Conservation (phyloP, 2,113 vertebrate genomes). For the Hippolais icterina region DNA sequence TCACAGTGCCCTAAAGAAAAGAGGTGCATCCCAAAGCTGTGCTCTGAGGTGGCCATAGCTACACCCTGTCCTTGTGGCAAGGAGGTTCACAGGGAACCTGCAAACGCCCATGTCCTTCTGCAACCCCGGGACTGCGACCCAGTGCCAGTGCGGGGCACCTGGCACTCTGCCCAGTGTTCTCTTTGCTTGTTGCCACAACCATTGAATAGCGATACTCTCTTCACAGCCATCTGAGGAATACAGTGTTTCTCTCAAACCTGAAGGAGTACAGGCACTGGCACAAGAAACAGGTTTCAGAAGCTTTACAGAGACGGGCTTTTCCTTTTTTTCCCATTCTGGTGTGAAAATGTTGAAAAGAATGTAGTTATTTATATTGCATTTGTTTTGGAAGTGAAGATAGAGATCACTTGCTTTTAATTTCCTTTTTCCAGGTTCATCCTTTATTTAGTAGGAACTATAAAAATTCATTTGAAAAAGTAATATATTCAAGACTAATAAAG, state of each 20-base stretch:
- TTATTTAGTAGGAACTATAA: background rate
- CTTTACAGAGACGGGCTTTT: background rate
- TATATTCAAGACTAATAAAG: background rate
- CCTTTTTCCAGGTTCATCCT: background rate
- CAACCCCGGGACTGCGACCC: background rate
- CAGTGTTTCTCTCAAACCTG: background rate
- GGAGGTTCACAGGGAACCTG: background rate
- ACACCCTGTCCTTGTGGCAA: too few species aligned
- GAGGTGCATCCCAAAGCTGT: background rate
- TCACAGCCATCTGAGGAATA: background rate
- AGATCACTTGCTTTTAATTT: background rate
- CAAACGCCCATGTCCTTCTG: rapidly evolving
- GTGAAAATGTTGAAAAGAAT: background rate
- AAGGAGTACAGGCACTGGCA: background rate
- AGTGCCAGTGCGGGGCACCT: background rate
- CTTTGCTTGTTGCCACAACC: background rate
- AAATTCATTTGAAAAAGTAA: background rate
- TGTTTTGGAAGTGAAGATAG: background rate
- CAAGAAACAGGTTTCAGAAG: background rate
- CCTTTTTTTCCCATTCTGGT: background rate
- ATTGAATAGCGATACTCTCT: rapidly evolving
- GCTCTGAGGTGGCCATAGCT: background rate
- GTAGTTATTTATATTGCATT: background rate
- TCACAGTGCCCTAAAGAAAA: background rate
- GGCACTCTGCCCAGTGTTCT: background rate